Evolutionary conservation across 2,113 vertebrate species (phyloP), one percentile per base, ranked within the genome.

Genomic region (Nettapus auritus): DNA sequence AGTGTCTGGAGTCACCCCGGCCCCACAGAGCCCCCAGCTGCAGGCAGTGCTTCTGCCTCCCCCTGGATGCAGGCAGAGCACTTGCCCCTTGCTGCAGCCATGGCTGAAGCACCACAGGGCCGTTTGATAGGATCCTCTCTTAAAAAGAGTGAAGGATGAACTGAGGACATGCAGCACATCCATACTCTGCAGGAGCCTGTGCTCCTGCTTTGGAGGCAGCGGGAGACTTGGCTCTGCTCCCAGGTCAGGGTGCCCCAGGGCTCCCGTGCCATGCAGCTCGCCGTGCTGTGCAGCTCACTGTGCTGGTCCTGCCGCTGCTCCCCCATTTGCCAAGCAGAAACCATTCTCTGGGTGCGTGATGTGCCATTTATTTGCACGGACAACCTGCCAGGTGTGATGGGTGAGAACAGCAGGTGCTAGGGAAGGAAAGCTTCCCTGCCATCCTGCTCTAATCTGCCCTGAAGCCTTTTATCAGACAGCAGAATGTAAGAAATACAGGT

Each of bases 61-160:
- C 1, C 8, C 23, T 5, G 34, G 83, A 31, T 0, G 1, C 1
- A 3, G 70, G 42, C 57, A 31, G 31, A 29, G 42, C 4, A 8
- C 33, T 28, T 38, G 80, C 31, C 55, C 46, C 31, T 38, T 16
- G 28, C 40, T 52, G 40, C 50, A 25, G 50, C 50, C 25, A 23
- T 52, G 50, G 50, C 48, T 12, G 22, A 22, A 50, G 48, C 23
- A 13, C 13, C 23, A 25, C 50, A 14, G 50, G 50, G 8, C 7
- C 0, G 19, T 31, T 15, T 16, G 86, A 10, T 6, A 31, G 46
- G 55, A 38, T 69, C 22, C 34, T 69, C 34, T 56, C 22, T 6
- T 18, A 23, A 11, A 22, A 60, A 36, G 48, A 17, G 9, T 23
- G 9, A 33, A 10, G 34, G 46, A 53, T 50, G 85, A 48, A 5